Base-by-base conservation (phyloP, 2,888 invertebrate genomes). In the Rhagonycha fulva region DNA sequence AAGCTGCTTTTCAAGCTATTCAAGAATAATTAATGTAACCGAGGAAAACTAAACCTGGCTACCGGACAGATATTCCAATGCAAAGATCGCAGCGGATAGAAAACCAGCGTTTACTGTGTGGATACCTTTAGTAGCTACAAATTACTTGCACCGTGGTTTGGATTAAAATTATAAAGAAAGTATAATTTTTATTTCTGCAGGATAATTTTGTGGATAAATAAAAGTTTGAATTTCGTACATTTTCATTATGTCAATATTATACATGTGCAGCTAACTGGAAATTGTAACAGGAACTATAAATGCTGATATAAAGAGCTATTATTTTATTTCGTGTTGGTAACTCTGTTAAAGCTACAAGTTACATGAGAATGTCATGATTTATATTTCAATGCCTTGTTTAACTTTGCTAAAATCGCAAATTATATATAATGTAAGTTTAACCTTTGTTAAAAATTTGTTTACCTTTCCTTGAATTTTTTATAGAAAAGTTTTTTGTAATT, bases 251-350 rank as follows among this genome's bases (percentile, higher is more conserved):
- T 12, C 32, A 32, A 32, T 32, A 32, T n/a, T 32, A 32, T 24
- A 26, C 60, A 47, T 62, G 68, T 60, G 62, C 72, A 67, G 72
- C 68, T 72, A 68, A 68, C 72, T 67, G 67, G 61, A 68, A 74
- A 74, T 63, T 68, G 69, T 70, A 70, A 26, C 63, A 68, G 63
- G 74, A 70, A 74, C 63, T 69, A 74, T 74, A 70, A 69, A 74
- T 74, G 62, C 69, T 62, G 32, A 74, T 74, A 63, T 68, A 68
- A 63, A 70, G 69, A 69, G 74, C 68, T 74, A 74, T 74, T 74
- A 74, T 74, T 74, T 74, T 74, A 69, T 74, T 74, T 74, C 74
- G 74, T 74, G 69, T 69, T 74, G 14, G 74, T 74, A 70, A 70
- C 69, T 74, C 62, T 70, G 74, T 63, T 74, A 74, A 68, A 74